Conservation (phyloP, 2,113 vertebrate species). For the Marcusenius ussheri region DNA sequence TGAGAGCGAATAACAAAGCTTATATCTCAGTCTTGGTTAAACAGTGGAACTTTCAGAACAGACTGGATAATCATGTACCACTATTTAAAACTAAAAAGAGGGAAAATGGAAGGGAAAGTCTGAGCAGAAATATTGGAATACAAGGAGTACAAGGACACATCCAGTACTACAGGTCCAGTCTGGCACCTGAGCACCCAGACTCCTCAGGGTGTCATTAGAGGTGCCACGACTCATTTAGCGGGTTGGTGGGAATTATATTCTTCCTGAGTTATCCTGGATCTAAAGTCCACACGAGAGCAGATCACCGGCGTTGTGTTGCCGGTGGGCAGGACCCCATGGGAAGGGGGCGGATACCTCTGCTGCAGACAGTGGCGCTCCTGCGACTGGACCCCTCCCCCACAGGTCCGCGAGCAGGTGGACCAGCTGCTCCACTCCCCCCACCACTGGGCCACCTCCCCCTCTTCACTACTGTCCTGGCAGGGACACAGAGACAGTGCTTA, state of each 20-base stretch:
- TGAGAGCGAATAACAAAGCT: neutral
- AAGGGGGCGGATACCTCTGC: slow-evolving; percentile 61
- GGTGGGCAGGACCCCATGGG: slow-evolving; percentile 1
- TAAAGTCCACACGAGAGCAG: neutral
- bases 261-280: neutral
- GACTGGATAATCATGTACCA: neutral
- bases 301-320: neutral
- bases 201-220: neutral
- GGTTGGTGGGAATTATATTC: neutral
- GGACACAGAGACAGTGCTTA: slow-evolving; percentile 42
- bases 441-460: slow-evolving; percentile 72
- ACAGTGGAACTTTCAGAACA: neutral
- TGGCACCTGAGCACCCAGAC: slow-evolving; percentile 5
- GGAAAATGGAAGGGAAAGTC: neutral
- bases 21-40: neutral
- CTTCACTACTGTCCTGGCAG: slow-evolving; percentile 84
- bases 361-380: slow-evolving; percentile 78
- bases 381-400: slow-evolving; percentile 76
- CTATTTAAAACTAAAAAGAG: neutral
- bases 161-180: neutral
- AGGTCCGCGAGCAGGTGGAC: slow-evolving; percentile 82
- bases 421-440: slow-evolving; percentile 91
- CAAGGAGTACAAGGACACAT: neutral
- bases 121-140: neutral
- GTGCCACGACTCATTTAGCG: neutral